Conservation (phyloP, 2,113 vertebrate species). For the Hemiscyllium ocellatum region DNA sequence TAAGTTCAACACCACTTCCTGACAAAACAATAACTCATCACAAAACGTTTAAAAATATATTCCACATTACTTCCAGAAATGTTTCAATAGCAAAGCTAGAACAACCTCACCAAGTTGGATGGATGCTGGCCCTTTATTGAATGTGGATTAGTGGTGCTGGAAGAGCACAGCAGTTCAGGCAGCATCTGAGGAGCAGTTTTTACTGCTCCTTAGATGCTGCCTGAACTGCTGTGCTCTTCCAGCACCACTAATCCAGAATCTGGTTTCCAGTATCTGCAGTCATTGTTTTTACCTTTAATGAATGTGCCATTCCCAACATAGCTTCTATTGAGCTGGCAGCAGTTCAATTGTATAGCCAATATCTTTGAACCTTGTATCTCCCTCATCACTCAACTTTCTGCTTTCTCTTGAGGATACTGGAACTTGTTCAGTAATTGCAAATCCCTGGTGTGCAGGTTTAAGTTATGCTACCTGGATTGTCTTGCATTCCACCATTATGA, state of each 20-base stretch:
- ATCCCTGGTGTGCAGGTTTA: background rate
- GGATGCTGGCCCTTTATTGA: background rate
- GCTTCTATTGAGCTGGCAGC: background rate
- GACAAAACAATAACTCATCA: background rate
- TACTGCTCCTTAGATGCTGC: too few relatives aligned
- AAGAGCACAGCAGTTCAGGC: too few relatives aligned
- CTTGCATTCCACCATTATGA: background rate
- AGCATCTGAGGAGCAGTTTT: too few relatives aligned
- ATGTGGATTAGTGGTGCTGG: too few relatives aligned
- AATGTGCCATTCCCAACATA: background rate
- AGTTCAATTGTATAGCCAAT: background rate
- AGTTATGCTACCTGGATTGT: background rate
- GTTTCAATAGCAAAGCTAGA: background rate
- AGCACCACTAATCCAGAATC: too few relatives aligned
- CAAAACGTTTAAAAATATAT: background rate
- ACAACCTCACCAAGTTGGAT: background rate
- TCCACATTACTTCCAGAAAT: background rate
- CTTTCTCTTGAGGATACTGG: background rate
- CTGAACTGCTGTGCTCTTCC: too few relatives aligned
- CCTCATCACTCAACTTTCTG: background rate
- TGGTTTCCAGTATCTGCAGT: too few relatives aligned
- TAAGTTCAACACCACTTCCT: background rate
- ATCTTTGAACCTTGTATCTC: background rate
- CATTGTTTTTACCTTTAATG: too few relatives aligned
- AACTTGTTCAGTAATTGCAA: background rate